phyloP scores from a whole-genome alignment of 2,113 vertebrate species.

The Octodon degus region DNA sequence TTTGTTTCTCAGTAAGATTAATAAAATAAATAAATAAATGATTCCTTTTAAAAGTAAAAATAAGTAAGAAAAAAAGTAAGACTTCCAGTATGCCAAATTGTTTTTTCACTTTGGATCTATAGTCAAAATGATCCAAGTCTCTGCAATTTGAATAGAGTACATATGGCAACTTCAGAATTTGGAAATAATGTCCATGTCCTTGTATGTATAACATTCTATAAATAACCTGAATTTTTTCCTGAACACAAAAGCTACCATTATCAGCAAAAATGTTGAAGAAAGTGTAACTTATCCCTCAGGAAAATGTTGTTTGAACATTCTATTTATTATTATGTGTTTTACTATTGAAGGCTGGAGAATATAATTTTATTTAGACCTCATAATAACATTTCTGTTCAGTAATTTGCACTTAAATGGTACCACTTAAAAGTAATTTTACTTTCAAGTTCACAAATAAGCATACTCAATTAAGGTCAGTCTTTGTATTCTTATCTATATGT shows the following conservation, averaged over 20 bases:
- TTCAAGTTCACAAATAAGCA: neutral
- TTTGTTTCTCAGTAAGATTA: no score
- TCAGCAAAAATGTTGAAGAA: neutral
- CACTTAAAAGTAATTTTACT: neutral
- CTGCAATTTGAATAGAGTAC: neutral
- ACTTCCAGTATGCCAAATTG: neutral
- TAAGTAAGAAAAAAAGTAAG: neutral
- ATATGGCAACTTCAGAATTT: neutral
- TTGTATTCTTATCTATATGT: slow-evolving; percentile 4
- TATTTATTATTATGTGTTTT: neutral
- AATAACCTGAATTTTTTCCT: neutral
- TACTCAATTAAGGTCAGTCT: neutral
- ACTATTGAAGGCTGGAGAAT: neutral
- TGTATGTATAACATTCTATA: neutral
- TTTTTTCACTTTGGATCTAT: neutral
- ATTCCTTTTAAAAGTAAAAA: no score
- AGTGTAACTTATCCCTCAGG: neutral
- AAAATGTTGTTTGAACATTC: neutral
- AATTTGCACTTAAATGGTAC: neutral
- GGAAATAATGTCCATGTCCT: neutral
- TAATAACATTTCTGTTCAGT: neutral
- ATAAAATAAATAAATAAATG: no score
- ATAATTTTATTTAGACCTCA: neutral
- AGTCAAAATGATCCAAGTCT: neutral
- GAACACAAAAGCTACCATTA: neutral